phyloP scores from a whole-genome alignment of 2,888 invertebrate species.

The Villa cingulata region DNA sequence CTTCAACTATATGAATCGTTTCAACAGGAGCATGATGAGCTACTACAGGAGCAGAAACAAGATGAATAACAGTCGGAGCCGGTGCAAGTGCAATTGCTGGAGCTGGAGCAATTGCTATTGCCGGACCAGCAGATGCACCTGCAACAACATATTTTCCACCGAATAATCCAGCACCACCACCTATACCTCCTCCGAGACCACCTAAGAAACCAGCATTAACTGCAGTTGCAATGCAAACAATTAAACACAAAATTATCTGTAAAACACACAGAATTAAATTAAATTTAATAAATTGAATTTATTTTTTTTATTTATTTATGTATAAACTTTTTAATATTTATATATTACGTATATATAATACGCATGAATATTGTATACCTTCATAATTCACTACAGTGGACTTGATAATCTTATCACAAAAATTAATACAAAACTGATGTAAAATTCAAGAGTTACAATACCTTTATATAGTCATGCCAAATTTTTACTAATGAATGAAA shows the following conservation, averaged over 20 bases:
- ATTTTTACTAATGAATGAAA: too few relatives aligned
- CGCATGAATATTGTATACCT: too few relatives aligned
- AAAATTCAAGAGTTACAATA: too few relatives aligned
- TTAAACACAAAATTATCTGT: background rate
- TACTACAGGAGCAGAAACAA: background rate
- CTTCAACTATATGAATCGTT: background rate
- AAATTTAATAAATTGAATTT: too few relatives aligned
- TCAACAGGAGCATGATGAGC: background rate
- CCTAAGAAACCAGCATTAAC: background rate
- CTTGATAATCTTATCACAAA: too few relatives aligned
- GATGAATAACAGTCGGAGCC: background rate
- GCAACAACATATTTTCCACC: background rate
- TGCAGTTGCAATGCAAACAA: background rate
- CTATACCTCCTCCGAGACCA: background rate
- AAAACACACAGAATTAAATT: too few relatives aligned
- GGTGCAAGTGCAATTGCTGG: background rate
- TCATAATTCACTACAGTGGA: too few relatives aligned
- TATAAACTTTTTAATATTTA: too few relatives aligned
- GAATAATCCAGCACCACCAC: background rate
- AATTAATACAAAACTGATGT: too few relatives aligned
- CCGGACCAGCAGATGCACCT: background rate
- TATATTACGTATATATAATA: too few relatives aligned
- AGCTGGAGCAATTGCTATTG: background rate
- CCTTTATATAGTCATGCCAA: too few relatives aligned
- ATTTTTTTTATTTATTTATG: too few relatives aligned